phyloP scores from a whole-genome alignment of 1,140 invertebrate species.

The Chironomus tepperi region DNA sequence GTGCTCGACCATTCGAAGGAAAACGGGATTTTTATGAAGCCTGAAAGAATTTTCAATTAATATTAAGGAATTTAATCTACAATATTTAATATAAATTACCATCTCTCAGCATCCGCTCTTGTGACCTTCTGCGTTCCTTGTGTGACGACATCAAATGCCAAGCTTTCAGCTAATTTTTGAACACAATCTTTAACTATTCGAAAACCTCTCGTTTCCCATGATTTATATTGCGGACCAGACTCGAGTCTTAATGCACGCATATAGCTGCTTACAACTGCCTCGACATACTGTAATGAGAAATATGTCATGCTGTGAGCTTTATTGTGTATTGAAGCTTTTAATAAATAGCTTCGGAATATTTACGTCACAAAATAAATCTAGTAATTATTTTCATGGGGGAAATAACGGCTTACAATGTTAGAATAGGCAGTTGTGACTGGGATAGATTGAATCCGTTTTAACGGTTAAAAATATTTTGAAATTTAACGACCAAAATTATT shows the following conservation, averaged over 20 bases:
- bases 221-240: slow-evolving; percentile 36
- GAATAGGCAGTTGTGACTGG: too few relatives aligned
- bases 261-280: slow-evolving; percentile 37
- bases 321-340: too few relatives aligned
- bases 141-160: slow-evolving; percentile 37
- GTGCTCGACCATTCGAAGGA: slow-evolving; percentile 42
- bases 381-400: too few relatives aligned
- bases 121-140: slow-evolving; percentile 34
- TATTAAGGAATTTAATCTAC: too few relatives aligned
- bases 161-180: slow-evolving; percentile 44
- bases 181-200: slow-evolving; percentile 43
- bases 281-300: slow-evolving; percentile 32
- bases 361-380: too few relatives aligned
- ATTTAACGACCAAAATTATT: too few relatives aligned
- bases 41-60: not conserved
- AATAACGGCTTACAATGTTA: too few relatives aligned
- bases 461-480: not conserved
- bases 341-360: too few relatives aligned
- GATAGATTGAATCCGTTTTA: too few relatives aligned
- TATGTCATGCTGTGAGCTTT: not conserved
- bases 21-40: slow-evolving; percentile 35
- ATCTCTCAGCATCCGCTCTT: slow-evolving; percentile 33
- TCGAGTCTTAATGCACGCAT: slow-evolving; percentile 32
- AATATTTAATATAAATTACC: slow-evolving; percentile 26
- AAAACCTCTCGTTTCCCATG: slow-evolving; percentile 46